Evolutionary conservation across 2,888 invertebrate species (phyloP), one percentile per base, ranked within the genome.

Genomic region (Hydraecia micacea): DNA sequence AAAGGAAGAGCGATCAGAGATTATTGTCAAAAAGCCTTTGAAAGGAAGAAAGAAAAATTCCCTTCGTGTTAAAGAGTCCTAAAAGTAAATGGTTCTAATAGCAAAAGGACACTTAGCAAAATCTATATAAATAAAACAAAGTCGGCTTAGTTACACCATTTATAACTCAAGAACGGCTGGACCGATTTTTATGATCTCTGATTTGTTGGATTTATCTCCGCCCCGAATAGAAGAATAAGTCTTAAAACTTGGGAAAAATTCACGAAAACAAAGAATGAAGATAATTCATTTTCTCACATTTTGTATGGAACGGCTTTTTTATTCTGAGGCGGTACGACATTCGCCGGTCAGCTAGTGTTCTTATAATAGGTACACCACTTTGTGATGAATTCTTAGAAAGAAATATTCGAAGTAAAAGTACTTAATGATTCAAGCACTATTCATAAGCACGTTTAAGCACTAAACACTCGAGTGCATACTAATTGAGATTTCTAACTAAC

Each of bases 371-470:
- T n/a, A 75, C 8, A 32, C 25, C 11, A 13, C 3, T 7, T 42
- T 28, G 28, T 21, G 13, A 58, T 60, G 6, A 46, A 15, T 75
- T 58, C 75, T 32, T 0, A 36, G 28, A 15, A 46, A 28, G 15
- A n/a, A 28, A 39, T n/a, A 28, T 55, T 58, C 39, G n/a, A 9
- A 39, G 74, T 63, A 81, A 63, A 55, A 73, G 36, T 63, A 49
- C 46, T 39, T 60, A 52, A 52, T 62, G 39, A 81, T n/a, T 58
- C 5, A 15, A 60, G 25, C 28, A 62, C 42, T 76, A 83, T 80
- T 82, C 80, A 32, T 55, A 42, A 49, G 67, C 80, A 80, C 83
- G 83, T 62, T 52, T 81, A 15, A 58, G 39, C n/a, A 52, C 32
- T 75, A 39, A 79, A 39, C 55, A 28, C 28, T 32, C 13, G 80